Conservation (phyloP, 2,113 vertebrate genomes). For the Datnioides undecimradiatus region DNA sequence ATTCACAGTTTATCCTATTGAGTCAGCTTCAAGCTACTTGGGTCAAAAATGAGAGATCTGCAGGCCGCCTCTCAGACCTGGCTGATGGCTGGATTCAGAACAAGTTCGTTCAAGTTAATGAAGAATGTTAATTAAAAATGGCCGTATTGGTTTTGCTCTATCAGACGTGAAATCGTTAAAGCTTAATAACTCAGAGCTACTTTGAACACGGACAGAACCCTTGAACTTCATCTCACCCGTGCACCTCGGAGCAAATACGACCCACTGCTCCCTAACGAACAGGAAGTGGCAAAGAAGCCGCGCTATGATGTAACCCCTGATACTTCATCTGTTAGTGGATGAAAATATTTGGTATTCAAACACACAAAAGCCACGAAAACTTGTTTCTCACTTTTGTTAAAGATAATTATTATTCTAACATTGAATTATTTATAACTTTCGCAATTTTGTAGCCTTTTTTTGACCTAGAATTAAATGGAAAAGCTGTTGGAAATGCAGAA, state of each 20-base stretch:
- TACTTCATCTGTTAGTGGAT: background rate
- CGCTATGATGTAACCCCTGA: background rate
- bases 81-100: background rate
- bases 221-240: conserved; percentile 12
- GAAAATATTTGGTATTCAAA: background rate
- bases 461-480: too few relatives aligned
- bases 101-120: conserved; percentile 15
- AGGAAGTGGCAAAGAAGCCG: background rate
- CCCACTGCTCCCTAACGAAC: background rate
- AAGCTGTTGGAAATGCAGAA: too few relatives aligned
- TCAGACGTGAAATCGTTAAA: conserved; percentile 42
- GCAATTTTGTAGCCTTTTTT: too few relatives aligned
- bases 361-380: background rate
- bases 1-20: too few relatives aligned
- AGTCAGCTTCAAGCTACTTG: background rate
- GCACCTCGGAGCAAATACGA: conserved; percentile 8
- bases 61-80: conserved; percentile 5
- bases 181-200: conserved; percentile 21
- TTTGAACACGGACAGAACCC: conserved; percentile 17
- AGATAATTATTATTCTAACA: too few relatives aligned
- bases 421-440: too few relatives aligned
- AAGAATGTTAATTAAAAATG: conserved; percentile 46
- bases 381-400: too few relatives aligned
- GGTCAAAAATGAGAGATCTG: background rate
- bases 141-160: conserved; percentile 31